These are phyloP conservation scores for Mirounga angustirostris DNA, from an alignment of 2,113 vertebrate species.

Conservation along the genomic window DNA sequence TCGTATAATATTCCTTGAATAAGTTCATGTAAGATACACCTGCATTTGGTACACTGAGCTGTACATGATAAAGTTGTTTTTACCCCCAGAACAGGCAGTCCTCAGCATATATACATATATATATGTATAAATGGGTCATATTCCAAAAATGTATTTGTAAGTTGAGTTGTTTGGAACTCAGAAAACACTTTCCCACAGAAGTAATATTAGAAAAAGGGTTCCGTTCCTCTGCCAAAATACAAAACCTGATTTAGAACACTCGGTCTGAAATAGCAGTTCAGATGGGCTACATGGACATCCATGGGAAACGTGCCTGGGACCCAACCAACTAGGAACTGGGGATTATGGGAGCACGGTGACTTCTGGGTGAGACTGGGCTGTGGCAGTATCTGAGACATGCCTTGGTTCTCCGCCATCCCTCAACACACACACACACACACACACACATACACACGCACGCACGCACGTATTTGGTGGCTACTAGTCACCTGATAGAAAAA, in stretches of 20 bases:
- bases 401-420: not conserved
- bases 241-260: constrained; percentile 78
- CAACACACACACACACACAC: not conserved
- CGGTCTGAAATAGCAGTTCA: constrained; percentile 73
- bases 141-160: constrained; percentile 75
- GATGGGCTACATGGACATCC: not conserved
- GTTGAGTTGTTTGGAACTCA: constrained; percentile 74
- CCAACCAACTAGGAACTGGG: not conserved
- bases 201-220: constrained; percentile 82
- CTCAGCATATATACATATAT: not conserved
- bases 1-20: not conserved
- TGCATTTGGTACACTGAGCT: not conserved
- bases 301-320: constrained; percentile 49
- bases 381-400: not conserved
- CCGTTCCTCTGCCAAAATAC: constrained; percentile 68
- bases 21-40: constrained; percentile 34
- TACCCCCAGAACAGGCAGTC: constrained; percentile 21
- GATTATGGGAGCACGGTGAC: not conserved
- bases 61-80: not conserved
- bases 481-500: not conserved
- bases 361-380: not conserved
- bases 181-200: constrained; percentile 82
- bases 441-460: not conserved
- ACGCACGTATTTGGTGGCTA: not conserved
- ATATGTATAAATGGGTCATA: constrained; percentile 66